Conservation (phyloP, 2,888 invertebrate species). For the Micoletzkya japonica region DNA sequence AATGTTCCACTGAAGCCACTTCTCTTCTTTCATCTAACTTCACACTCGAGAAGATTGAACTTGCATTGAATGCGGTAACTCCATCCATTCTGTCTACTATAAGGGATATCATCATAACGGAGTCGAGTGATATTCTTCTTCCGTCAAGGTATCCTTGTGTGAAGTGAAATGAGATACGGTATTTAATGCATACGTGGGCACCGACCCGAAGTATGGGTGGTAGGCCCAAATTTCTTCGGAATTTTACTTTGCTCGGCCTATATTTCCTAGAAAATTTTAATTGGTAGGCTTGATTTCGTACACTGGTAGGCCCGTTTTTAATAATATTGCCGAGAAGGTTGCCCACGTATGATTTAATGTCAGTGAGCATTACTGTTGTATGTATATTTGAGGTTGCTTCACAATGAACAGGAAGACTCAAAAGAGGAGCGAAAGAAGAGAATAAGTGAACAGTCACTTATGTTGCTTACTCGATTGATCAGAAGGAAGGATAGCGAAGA, state of each 20-base stretch:
- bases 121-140: background rate
- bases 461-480: background rate
- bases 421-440: background rate
- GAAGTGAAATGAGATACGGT: too few relatives aligned
- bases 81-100: background rate
- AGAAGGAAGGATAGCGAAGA: background rate
- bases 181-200: too few relatives aligned
- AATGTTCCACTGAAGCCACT: background rate
- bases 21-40: background rate
- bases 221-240: too few relatives aligned
- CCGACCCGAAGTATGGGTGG: too few relatives aligned
- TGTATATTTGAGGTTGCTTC: slow-evolving; percentile 11
- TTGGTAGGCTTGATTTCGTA: too few relatives aligned
- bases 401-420: slow-evolving; percentile 12
- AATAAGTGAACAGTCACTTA: slow-evolving; percentile 3
- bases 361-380: too few relatives aligned
- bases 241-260: too few relatives aligned
- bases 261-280: too few relatives aligned
- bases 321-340: too few relatives aligned
- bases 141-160: background rate
- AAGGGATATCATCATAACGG: background rate
- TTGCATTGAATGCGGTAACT: background rate
- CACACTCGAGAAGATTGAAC: background rate
- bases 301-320: too few relatives aligned
- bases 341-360: too few relatives aligned